Base-by-base conservation (phyloP, 2,113 vertebrate genomes). In the Hippolais icterina region DNA sequence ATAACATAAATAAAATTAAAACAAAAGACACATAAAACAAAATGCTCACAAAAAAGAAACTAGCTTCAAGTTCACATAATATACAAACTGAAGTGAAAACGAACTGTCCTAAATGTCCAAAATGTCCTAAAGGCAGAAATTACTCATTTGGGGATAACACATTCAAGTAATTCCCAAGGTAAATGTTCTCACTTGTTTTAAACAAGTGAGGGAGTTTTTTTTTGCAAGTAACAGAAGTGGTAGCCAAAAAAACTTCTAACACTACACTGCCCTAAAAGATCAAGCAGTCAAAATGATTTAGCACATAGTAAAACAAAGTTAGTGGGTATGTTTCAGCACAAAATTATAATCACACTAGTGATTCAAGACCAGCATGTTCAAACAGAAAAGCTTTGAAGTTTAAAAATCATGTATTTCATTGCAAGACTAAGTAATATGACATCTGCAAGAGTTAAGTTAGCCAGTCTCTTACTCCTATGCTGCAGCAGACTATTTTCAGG, bases 151-250 rank as follows among this genome's bases (percentile, higher is more conserved):
- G 6, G 19, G 60, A 71, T 20, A 83, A 50, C 0, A 2, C 4
- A 6, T 50, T 87, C 39, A 76, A 72, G 14, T 16, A 18, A 61
- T 46, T 89, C 24, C 19, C 21, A 59, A 60, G 28, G 31, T 63
- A 76, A 85, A 64, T 23, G 33, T 44, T 66, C 28, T 56, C 42
- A 35, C 47, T 60, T 44, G 21, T n/a, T 77, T 77, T 46, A 22
- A 76, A 77, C 7, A 50, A 50, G 16, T 23, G 20, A 69, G 16
- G 9, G 37, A 2, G 0, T 0, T 0, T 1, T 27, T 85, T 89
- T 76, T 39, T 18, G 15, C 28, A 74, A 72, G 77, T 47, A 65
- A 74, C 37, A 53, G 23, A 76, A 12, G 11, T 3, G 5, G 31
- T 6, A 77, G 54, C 24, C 6, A 46, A 54, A 71, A 64, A 50